These are phyloP conservation scores for Melanerpes aurifrons DNA, from an alignment of 2,113 vertebrate genomes.

Conservation along the genomic window DNA sequence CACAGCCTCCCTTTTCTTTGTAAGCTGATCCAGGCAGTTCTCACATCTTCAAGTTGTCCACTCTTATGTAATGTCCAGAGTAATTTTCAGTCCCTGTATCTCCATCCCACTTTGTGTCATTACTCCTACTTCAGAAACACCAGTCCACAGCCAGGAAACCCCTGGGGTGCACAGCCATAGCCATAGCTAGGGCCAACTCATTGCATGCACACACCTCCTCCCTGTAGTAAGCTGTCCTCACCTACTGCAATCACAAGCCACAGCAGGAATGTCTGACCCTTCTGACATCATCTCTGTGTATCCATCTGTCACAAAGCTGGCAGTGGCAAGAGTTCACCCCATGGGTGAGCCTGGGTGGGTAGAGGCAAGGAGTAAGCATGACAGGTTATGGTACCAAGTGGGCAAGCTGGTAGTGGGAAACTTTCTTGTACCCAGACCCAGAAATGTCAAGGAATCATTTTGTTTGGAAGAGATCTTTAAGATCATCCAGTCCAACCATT, in stretches of 20 bases:
- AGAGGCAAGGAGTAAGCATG: not conserved
- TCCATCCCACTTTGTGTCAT: not conserved
- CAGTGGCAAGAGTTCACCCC: fast-evolving
- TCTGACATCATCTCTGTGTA: not conserved
- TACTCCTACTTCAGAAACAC: not conserved
- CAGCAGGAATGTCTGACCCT: fast-evolving
- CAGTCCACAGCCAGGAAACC: not conserved
- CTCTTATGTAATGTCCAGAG: not conserved
- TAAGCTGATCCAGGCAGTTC: fast-evolving
- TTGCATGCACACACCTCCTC: not conserved
- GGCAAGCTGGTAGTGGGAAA: not conserved
- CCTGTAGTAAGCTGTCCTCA: not conserved
- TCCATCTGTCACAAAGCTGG: not conserved
- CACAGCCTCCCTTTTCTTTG: not conserved
- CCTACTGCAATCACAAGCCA: not conserved
- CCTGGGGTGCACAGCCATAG: fast-evolving
- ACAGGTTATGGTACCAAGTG: not conserved
- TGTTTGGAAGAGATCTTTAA: no score
- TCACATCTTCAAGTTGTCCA: not conserved
- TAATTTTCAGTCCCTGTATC: not conserved
- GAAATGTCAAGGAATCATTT: not conserved
- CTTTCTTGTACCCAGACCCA: not conserved
- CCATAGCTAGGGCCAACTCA: not conserved
- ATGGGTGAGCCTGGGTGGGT: no score
- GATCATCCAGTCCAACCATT: no score